phyloP scores from a whole-genome alignment of 2,797 vertebrate genomes.

The Tachyglossus aculeatus region DNA sequence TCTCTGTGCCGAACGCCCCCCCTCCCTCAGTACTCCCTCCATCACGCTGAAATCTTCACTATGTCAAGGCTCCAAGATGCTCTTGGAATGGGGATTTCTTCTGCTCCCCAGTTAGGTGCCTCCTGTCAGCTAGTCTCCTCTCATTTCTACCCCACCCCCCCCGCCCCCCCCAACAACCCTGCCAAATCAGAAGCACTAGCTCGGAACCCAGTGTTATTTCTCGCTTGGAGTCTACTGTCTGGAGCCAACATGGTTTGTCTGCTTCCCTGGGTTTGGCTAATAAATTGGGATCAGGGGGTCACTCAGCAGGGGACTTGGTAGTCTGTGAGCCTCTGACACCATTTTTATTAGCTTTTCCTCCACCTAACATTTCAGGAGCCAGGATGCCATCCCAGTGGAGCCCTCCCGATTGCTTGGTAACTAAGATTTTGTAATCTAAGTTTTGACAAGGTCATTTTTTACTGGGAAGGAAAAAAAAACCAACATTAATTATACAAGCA shows the following conservation, averaged over 20 bases:
- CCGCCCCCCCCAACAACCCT: slow-evolving; percentile 37
- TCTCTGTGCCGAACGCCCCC: not conserved
- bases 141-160: slow-evolving; percentile 50
- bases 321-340: slow-evolving; percentile 79
- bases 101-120: slow-evolving; percentile 45
- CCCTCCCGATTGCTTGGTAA: slow-evolving; percentile 76
- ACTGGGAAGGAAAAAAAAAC: slow-evolving; percentile 70
- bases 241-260: slow-evolving; percentile 78
- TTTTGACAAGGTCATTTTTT: slow-evolving; percentile 85
- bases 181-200: slow-evolving; percentile 62
- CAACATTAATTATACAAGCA: slow-evolving; percentile 82
- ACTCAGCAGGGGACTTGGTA: slow-evolving; percentile 78
- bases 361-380: slow-evolving; percentile 76
- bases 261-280: slow-evolving; percentile 79
- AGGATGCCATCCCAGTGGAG: slow-evolving; percentile 78
- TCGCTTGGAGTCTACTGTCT: slow-evolving; percentile 77
- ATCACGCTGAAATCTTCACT: slow-evolving; percentile 48
- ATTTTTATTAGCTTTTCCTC: slow-evolving; percentile 84
- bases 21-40: too few species aligned
- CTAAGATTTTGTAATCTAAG: slow-evolving; percentile 80
- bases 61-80: slow-evolving; percentile 40
- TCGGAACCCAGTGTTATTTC: slow-evolving; percentile 70
- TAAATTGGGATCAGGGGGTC: slow-evolving; percentile 83
- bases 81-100: slow-evolving; percentile 32
- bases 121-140: slow-evolving; percentile 49